These are phyloP conservation scores for Andrena hattorfiana DNA, from an alignment of 2,888 invertebrate genomes.

Conservation along the genomic window DNA sequence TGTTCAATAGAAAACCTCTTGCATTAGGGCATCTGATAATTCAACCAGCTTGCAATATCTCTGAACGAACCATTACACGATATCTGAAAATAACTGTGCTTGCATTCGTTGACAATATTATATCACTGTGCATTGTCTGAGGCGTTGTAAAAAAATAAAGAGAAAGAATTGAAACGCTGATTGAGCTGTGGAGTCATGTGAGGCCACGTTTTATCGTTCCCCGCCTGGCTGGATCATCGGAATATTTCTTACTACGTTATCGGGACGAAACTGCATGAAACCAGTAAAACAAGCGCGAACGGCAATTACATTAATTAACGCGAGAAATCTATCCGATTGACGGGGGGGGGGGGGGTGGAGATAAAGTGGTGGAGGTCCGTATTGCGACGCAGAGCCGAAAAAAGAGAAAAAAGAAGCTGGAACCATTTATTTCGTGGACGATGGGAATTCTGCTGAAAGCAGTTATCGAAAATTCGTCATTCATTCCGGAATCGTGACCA, in stretches of 20 bases:
- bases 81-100: background rate
- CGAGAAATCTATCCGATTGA: constrained; percentile 9
- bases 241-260: constrained; percentile 35
- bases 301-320: constrained; percentile 38
- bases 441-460: no score
- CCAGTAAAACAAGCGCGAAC: constrained; percentile 5
- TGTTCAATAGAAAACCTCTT: no score
- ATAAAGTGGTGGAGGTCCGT: background rate
- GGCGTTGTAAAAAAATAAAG: background rate
- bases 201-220: constrained; percentile 32
- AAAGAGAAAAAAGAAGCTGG: background rate
- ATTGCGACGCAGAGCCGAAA: background rate
- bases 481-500: no score
- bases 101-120: background rate
- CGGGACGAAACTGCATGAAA: constrained; percentile 30
- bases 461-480: no score
- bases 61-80: no score
- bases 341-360: background rate
- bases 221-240: background rate
- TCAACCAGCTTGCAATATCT: no score
- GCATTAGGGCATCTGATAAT: no score
- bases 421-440: no score
- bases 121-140: background rate
- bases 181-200: constrained; percentile 20
- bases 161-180: background rate